Conservation (phyloP, 2,888 invertebrate species). For the Drosophila longiperda region DNA sequence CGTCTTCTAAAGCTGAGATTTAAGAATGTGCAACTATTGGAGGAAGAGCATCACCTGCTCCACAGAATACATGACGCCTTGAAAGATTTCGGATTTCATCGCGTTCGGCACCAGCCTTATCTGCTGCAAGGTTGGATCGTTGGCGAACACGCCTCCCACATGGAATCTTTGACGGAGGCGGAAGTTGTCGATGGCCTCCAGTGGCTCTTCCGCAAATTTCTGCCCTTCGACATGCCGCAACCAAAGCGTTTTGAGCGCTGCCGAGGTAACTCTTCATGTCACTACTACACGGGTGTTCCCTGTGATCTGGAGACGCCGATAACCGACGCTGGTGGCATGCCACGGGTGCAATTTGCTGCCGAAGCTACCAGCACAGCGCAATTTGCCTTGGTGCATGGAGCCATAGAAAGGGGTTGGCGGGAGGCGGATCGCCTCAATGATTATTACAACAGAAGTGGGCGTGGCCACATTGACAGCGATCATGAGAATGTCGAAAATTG, state of each 20-base stretch:
- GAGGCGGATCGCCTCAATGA: conserved; percentile 88
- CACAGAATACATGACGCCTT: conserved; percentile 68
- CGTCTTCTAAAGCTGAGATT: conserved; percentile 84
- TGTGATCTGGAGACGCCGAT: conserved; percentile 87
- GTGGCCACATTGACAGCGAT: not conserved
- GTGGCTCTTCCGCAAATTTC: conserved; percentile 77
- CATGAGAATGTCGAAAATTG: not conserved
- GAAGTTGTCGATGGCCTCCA: conserved; percentile 77
- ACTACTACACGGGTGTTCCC: conserved; percentile 87
- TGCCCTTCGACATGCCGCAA: conserved; percentile 65
- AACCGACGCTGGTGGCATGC: conserved; percentile 74
- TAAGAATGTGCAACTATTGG: conserved; percentile 86
- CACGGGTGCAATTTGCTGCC: conserved; percentile 88
- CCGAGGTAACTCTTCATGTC: conserved; percentile 88
- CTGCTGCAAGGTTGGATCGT: conserved; percentile 89
- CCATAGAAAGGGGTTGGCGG: conserved; percentile 90
- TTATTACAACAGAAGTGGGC: conserved; percentile 59
- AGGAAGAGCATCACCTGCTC: conserved; percentile 86
- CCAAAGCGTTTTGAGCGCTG: conserved; percentile 85
- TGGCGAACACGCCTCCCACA: conserved; percentile 87
- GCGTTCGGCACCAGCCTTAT: conserved; percentile 87
- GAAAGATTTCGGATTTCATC: conserved; percentile 87
- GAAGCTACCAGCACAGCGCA: conserved; percentile 88
- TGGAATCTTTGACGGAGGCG: conserved; percentile 87
- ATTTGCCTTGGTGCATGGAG: conserved; percentile 90